phyloP scores from a whole-genome alignment of 2,113 vertebrate species.

The Leptosomus discolor region DNA sequence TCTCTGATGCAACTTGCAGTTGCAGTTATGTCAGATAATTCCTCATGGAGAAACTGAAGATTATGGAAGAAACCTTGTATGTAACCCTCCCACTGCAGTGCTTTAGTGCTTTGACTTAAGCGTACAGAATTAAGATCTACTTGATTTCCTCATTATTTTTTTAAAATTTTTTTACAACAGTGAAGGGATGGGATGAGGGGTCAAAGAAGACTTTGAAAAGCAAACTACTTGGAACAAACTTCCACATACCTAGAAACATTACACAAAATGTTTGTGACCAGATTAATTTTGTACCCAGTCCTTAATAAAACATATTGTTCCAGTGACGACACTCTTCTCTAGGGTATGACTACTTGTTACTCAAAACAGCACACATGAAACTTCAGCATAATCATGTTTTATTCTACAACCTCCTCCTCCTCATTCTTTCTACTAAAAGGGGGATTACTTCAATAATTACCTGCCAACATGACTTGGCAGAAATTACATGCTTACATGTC shows the following conservation, averaged over 20 bases:
- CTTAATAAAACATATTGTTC: background rate
- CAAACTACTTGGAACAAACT: background rate
- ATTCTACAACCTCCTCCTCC: background rate
- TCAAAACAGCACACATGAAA: background rate
- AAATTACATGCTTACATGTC: background rate
- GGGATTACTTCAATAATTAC: background rate
- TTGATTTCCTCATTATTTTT: background rate
- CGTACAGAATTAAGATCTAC: background rate
- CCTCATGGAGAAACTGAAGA: background rate
- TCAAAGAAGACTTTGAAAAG: background rate
- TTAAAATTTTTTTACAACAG: background rate
- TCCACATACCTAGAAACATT: background rate
- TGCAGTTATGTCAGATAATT: background rate
- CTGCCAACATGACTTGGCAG: background rate
- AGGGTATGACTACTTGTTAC: background rate
- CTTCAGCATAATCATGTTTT: background rate
- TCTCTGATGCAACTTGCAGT: background rate
- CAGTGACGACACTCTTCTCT: background rate
- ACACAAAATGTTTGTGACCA: background rate
- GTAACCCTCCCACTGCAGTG: background rate
- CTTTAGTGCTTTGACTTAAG: background rate
- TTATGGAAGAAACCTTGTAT: background rate
- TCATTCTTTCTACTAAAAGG: background rate
- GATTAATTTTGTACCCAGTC: background rate
- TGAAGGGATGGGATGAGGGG: background rate